Conservation (phyloP, 2,888 invertebrate species). For the Drosophila flavopinicola region DNA sequence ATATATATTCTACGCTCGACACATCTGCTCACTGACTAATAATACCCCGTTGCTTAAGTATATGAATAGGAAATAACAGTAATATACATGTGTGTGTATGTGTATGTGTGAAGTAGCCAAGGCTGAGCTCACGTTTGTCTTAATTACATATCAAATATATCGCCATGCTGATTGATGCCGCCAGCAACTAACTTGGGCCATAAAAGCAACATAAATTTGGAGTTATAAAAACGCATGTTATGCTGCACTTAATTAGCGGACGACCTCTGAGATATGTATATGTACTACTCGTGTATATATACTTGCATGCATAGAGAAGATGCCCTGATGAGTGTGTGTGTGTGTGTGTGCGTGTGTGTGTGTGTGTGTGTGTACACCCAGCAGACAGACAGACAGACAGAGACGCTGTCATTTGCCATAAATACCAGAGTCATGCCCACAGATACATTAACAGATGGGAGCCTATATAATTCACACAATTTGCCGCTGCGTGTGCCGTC, state of each 20-base stretch:
- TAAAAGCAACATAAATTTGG: conserved; percentile 77
- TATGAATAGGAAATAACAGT: conserved; percentile 44
- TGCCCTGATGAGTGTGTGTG: conserved; percentile 53
- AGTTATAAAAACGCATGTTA: conserved; percentile 80
- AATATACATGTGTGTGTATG: conserved; percentile 6
- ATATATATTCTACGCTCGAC: background rate
- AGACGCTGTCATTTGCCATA: conserved; percentile 40
- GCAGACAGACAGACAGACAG: conserved; percentile 16
- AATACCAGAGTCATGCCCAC: conserved; percentile 51
- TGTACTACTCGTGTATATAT: background rate
- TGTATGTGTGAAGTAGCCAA: conserved; percentile 11
- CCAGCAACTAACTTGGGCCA: conserved; percentile 51
- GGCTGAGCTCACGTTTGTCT: conserved; percentile 62
- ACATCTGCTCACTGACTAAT: background rate
- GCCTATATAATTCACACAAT: conserved; percentile 71
- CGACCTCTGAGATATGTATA: conserved; percentile 46
- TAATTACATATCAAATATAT: conserved; percentile 80
- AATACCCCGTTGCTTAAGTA: conserved; percentile 3
- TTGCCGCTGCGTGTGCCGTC: conserved; percentile 69
- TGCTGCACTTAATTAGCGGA: conserved; percentile 76
- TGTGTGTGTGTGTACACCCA: too few relatives aligned
- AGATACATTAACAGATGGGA: conserved; percentile 15
- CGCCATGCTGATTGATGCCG: conserved; percentile 69
- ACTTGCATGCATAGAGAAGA: background rate
- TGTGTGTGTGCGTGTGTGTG: too few relatives aligned